Evolutionary conservation across 2,888 invertebrate genomes (phyloP), one percentile per base, ranked within the genome.

Genomic region (Amphipyra tragopoginis): DNA sequence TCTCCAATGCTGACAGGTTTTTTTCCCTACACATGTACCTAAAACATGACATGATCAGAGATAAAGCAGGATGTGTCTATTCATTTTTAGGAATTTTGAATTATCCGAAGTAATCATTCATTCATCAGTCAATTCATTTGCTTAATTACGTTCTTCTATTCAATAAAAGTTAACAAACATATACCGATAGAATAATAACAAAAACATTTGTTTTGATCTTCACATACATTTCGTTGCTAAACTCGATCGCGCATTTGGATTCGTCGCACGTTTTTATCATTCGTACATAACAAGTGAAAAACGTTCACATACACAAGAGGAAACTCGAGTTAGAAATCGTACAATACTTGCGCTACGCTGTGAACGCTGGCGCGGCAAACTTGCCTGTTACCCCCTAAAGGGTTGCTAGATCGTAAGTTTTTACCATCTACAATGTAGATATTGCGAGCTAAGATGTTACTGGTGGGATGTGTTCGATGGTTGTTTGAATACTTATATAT

Each of bases 251-350:
- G 49, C 48, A 75, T 83, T 79, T 64, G 52, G 38, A 88, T 83
- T 86, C 86, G 51, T 54, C 59, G 65, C 86, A 87, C 88, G 86
- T 88, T 79, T 82, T 80, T 88, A 85, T 86, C 86, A 85, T 87
- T 83, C 82, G 74, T 83, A 82, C 75, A 85, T 87, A 88, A 86
- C 84, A 88, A 85, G 85, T 85, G 84, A 85, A 86, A 85, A 85
- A 86, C 80, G 79, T 75, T 75, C 76, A 72, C 76, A 79, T 81
- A 85, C 75, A 77, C 78, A 75, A 72, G 80, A 78, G 77, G 79
- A 77, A 81, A 83, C 79, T 84, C 72, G 76, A 83, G 82, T 82
- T 80, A 79, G 79, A 84, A 83, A 82, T 79, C 76, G 76, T 65
- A 73, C 77, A 79, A 72, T 76, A 80, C 72, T 75, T 65, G 65